A percentile compares a stretch with the other conserved stretches of the same genome.
Evolutionary conservation across 1,140 invertebrate species (phyloP).

Genomic region (Drosophila bifasciata): DNA sequence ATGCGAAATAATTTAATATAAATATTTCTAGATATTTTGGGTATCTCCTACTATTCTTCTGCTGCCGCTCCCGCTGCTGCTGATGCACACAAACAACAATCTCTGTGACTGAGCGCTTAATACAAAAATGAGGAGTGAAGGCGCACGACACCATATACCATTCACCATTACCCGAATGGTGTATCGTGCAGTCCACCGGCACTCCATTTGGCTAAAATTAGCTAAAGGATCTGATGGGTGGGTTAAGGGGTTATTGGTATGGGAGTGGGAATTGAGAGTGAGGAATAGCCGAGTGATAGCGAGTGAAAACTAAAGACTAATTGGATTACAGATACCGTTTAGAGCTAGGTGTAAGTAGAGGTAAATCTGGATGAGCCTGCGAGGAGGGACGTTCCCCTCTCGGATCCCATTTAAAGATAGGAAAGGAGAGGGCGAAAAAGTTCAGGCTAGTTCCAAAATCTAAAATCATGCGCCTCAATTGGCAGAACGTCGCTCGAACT

Average conservation of each 20-base stretch:
- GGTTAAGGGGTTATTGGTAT: background rate
- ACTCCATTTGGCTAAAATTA: slow-evolving; percentile 29
- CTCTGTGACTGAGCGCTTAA: slow-evolving; percentile 21
- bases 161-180: too few relatives aligned
- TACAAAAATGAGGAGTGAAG: slow-evolving; percentile 56
- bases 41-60: background rate
- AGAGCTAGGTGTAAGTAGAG: slow-evolving; percentile 33
- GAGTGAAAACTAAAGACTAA: slow-evolving; percentile 44
- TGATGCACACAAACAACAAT: background rate
- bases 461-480: slow-evolving; percentile 35
- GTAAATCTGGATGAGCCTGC: slow-evolving; percentile 8
- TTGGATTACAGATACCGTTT: slow-evolving; percentile 36
- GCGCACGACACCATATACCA: too few relatives aligned
- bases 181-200: too few relatives aligned
- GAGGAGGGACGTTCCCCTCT: background rate
- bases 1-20: slow-evolving; percentile 54
- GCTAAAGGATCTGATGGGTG: slow-evolving; percentile 25
- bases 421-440: slow-evolving; percentile 15
- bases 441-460: slow-evolving; percentile 1
- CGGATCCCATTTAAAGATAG: slow-evolving; percentile 12
- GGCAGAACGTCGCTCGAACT: slow-evolving; percentile 21
- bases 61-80: slow-evolving; percentile 3
- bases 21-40: slow-evolving; percentile 48
- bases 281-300: slow-evolving; percentile 4
- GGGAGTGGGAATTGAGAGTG: background rate